Conservation (phyloP, 1,140 invertebrate species). For the Bombus superbus region DNA sequence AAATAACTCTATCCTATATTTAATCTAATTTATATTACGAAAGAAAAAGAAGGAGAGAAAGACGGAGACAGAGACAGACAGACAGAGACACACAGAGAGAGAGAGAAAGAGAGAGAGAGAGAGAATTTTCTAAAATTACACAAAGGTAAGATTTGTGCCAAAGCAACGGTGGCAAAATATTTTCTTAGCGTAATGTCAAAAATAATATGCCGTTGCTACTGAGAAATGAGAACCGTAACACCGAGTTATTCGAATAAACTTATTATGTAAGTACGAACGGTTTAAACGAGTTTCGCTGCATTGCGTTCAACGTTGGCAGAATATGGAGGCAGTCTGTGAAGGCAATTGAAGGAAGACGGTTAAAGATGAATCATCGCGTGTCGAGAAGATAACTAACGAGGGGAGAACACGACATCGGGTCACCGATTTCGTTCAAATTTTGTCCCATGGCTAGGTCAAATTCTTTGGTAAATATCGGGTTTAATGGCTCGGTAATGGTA, state of each 20-base stretch:
- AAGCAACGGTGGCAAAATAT: background rate
- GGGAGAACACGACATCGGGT: constrained; percentile 23
- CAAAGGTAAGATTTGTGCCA: background rate
- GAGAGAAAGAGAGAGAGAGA: background rate
- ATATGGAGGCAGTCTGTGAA: constrained; percentile 58
- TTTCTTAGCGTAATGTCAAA: background rate
- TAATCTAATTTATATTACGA: background rate
- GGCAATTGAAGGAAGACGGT: constrained; percentile 71
- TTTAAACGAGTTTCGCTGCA: constrained; percentile 48
- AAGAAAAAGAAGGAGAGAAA: background rate
- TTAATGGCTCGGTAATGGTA: background rate
- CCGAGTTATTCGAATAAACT: constrained; percentile 32
- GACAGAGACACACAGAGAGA: background rate
- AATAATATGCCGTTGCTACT: background rate
- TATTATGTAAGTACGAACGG: constrained; percentile 47
- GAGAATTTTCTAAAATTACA: background rate
- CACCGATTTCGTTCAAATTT: constrained; percentile 30
- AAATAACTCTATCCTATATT: no score
- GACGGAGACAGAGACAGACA: background rate
- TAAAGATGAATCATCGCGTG: constrained; percentile 66
- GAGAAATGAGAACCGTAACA: constrained; percentile 26
- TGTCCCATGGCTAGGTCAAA: background rate
- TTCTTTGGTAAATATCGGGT: background rate
- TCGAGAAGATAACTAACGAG: constrained; percentile 65
- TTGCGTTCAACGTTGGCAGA: constrained; percentile 33